Percentiles rank a stretch among this genome's conserved stretches.
Evolutionary conservation across 1,140 invertebrate species (phyloP).

Genomic region (Caenorhabditis elegans): DNA sequence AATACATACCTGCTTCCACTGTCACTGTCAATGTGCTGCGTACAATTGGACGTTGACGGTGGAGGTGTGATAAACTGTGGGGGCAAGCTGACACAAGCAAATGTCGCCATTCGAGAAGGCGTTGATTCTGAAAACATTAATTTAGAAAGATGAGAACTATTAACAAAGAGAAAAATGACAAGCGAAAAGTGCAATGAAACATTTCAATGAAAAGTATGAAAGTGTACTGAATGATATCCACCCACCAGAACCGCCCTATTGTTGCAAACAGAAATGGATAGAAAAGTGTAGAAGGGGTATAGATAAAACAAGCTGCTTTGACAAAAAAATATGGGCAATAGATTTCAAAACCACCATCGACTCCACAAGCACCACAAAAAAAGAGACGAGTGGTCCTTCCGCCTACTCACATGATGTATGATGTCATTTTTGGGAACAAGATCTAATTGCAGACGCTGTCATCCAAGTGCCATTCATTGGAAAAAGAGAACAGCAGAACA

Average conservation of each 20-base stretch:
- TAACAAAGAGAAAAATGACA: not conserved
- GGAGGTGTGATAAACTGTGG: not conserved
- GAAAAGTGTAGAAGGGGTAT: not conserved
- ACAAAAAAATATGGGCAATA: not conserved
- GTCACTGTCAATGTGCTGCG: not conserved
- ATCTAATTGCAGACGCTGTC: slow-evolving; percentile 26
- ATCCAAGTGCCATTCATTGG: not conserved
- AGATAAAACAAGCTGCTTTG: not conserved
- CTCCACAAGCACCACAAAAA: slow-evolving; percentile 6
- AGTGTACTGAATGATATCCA: not conserved
- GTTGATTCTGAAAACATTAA: not conserved
- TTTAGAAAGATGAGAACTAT: not conserved
- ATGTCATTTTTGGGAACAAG: slow-evolving; percentile 20
- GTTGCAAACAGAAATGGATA: not conserved
- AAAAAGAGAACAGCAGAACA: not conserved
- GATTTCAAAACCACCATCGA: not conserved
- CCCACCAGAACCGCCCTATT: not conserved
- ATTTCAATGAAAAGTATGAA: not conserved
- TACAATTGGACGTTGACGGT: not conserved
- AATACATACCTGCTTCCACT: slow-evolving; percentile 2
- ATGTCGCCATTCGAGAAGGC: not conserved
- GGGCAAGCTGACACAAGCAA: not conserved
- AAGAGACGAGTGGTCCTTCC: slow-evolving; percentile 5
- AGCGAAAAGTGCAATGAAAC: not conserved
- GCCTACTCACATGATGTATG: slow-evolving; percentile 26